Base-by-base conservation (phyloP, 2,797 vertebrate species). In the Diplodus sargus region DNA sequence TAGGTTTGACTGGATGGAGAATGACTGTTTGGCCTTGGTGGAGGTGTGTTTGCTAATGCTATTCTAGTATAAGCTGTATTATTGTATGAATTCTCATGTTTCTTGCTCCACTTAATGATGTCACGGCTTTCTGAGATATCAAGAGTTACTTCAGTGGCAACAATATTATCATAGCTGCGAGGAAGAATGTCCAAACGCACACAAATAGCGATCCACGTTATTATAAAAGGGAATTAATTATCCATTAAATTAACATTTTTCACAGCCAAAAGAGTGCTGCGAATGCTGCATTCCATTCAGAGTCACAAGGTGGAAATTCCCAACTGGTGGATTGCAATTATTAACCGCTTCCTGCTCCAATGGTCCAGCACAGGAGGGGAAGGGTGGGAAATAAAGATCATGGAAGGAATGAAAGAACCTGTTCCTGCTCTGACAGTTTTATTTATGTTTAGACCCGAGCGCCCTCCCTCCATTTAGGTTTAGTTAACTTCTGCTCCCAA, bases 261-360 rank as follows among this genome's bases (percentile, higher is more conserved):
- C 42, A 52, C 74, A 47, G 60, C 28, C 70, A 72, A 53, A 65
- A 58, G 47, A 30, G 45, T 15, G 22, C 9, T 2, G 0, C 23
- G 60, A 43, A 48, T 48, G 68, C 76, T 73, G 56, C 59, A 25
- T 62, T 77, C 53, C 15, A 63, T 78, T 81, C 42, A 75, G 58
- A 81, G 76, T 68, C 84, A 73, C 25, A 69, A 62, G 57, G 70
- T 74, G 70, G 62, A 80, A 85, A 87, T 85, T 88, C 87, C 84
- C 78, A 68, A 62, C 61, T 81, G 83, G 70, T 79, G 17, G 47
- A 82, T 47, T 61, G 77, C 66, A 89, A 89, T 87, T 89, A 85
- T 62, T 68, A 84, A 78, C 60, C 70, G 74, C 49, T 70, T 18
- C 49, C 22, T 85, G 90, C 86, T 89, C 74, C 42, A 78, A 1